Conservation (phyloP, 2,888 invertebrate species). For the Cerastoderma edule region DNA sequence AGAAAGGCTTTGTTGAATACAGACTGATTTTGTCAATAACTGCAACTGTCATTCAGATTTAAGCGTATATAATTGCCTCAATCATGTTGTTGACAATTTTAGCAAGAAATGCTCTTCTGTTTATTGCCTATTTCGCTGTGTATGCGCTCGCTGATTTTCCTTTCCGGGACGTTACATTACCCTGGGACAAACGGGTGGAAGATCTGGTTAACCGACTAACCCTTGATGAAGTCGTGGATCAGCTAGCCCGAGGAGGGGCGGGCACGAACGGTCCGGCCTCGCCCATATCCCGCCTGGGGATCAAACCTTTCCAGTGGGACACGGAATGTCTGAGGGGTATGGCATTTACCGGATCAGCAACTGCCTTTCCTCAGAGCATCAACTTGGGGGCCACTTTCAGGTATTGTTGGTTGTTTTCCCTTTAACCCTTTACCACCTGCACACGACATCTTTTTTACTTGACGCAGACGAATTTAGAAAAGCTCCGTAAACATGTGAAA, state of each 20-base stretch:
- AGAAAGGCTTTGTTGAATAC: too few relatives aligned
- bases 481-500: too few relatives aligned
- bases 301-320: constrained; percentile 77
- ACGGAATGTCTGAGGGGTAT: constrained; percentile 80
- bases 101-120: not conserved
- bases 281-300: constrained; percentile 72
- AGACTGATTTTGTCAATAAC: too few relatives aligned
- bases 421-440: too few relatives aligned
- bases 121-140: not conserved
- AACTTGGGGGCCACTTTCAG: constrained; percentile 80
- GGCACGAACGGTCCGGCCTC: constrained; percentile 72
- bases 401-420: constrained; percentile 49
- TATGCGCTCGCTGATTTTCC: constrained; percentile 48
- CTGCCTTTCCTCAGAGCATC: constrained; percentile 80
- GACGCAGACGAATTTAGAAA: too few relatives aligned
- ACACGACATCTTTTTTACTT: too few relatives aligned
- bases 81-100: not conserved
- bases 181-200: constrained; percentile 68
- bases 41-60: too few relatives aligned
- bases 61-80: too few relatives aligned
- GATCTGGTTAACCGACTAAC: constrained; percentile 70
- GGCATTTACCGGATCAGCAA: constrained; percentile 75
- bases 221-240: constrained; percentile 65
- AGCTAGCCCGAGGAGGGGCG: constrained; percentile 43
- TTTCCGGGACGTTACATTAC: constrained; percentile 64